A percentile compares a stretch with the other conserved stretches of the same genome.
These are phyloP conservation scores for Drosophila ustulata DNA, from an alignment of 2,888 invertebrate species.

Conservation along the genomic window DNA sequence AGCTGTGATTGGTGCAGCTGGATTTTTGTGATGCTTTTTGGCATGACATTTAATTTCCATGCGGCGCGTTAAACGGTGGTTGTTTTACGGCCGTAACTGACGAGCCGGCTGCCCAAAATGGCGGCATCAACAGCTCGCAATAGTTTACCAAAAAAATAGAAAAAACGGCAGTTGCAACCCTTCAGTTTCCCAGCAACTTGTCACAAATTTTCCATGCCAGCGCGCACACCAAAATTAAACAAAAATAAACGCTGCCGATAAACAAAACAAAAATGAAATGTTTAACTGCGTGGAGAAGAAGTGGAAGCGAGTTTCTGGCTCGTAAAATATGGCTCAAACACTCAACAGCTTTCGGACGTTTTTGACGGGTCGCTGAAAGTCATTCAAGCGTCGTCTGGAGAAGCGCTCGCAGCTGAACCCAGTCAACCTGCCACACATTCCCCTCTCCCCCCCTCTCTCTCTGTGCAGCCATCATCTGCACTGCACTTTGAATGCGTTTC, in stretches of 20 bases:
- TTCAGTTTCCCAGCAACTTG: slow-evolving; percentile 58
- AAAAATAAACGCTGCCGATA: slow-evolving; percentile 53
- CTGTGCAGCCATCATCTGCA: too few relatives aligned
- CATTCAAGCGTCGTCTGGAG: slow-evolving; percentile 57
- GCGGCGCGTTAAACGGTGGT: slow-evolving; percentile 49
- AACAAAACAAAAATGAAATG: slow-evolving; percentile 32
- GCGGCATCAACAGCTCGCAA: slow-evolving; percentile 47
- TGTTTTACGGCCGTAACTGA: slow-evolving; percentile 26
- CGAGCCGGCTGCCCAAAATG: slow-evolving; percentile 50
- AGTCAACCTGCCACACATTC: slow-evolving; percentile 22
- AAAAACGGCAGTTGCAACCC: slow-evolving; percentile 47
- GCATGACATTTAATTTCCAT: slow-evolving; percentile 68
- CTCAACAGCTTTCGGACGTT: slow-evolving; percentile 38
- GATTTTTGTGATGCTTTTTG: slow-evolving; percentile 42
- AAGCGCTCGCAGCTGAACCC: slow-evolving; percentile 19
- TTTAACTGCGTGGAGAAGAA: neutral
- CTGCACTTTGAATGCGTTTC: slow-evolving; percentile 60
- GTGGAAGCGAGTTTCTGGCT: slow-evolving; percentile 7
- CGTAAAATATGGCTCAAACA: slow-evolving; percentile 47
- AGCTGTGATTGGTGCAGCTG: slow-evolving; percentile 70
- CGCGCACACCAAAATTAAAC: slow-evolving; percentile 52
- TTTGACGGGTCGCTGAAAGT: slow-evolving; percentile 52
- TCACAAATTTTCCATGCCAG: slow-evolving; percentile 74
- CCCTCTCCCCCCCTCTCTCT: neutral
- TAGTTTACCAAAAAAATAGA: slow-evolving; percentile 40